A percentile compares a stretch with the other conserved stretches of the same genome.
These are phyloP conservation scores for Melipona bicolor DNA, from an alignment of 2,888 invertebrate species.

Conservation along the genomic window DNA sequence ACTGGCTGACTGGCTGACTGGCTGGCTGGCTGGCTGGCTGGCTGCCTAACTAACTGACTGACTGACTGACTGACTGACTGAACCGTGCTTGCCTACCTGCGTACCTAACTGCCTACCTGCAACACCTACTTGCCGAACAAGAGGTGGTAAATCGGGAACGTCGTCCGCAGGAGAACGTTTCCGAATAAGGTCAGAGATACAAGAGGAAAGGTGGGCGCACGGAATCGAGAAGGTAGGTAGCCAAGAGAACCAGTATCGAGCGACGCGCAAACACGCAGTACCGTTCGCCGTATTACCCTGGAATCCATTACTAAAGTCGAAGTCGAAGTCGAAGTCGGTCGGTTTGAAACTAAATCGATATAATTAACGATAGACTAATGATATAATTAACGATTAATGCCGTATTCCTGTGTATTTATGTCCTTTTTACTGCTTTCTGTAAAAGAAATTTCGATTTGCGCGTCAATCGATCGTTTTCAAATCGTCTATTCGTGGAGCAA, in stretches of 20 bases:
- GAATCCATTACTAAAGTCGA: slow-evolving; percentile 43
- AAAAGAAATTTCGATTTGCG: neutral
- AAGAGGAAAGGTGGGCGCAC: slow-evolving; percentile 75
- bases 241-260: slow-evolving; percentile 66
- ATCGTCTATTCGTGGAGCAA: neutral
- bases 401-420: neutral
- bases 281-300: slow-evolving; percentile 53
- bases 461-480: neutral
- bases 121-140: slow-evolving; percentile 53
- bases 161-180: slow-evolving; percentile 81
- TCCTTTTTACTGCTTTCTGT: neutral
- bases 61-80: slow-evolving; percentile 21
- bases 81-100: slow-evolving; percentile 26
- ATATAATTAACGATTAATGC: neutral
- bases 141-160: slow-evolving; percentile 70
- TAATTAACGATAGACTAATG: neutral
- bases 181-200: slow-evolving; percentile 83
- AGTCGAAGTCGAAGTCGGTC: slow-evolving; percentile 13
- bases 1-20: slow-evolving; percentile 22
- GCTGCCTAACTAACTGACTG: slow-evolving; percentile 5
- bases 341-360: neutral
- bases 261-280: slow-evolving; percentile 61
- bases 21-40: slow-evolving; percentile 1
- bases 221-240: slow-evolving; percentile 66
- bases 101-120: slow-evolving; percentile 50